These are phyloP conservation scores for human (Homo sapiens) DNA, from an alignment of 2,113 vertebrate species.

Conservation along the genomic window GRCh38 chr6:91873001-91873500, in stretches of 20 bases:
- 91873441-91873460: neutral
- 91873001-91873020: neutral
- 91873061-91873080: neutral
- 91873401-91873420: neutral
- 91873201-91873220: neutral
- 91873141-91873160: neutral
- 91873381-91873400: neutral
- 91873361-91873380: neutral
- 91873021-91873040: neutral
- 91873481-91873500: neutral
- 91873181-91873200: accelerated
- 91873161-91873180: neutral
- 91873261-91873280: neutral
- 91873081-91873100: neutral
- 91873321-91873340: neutral
- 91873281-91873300: neutral
- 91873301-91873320: neutral
- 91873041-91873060: neutral
- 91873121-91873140: neutral
- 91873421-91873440: neutral
- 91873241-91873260: neutral
- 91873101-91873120: neutral
- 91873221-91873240: neutral
- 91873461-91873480: neutral
- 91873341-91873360: neutral